Conservation (phyloP, 2,888 invertebrate genomes). For the Agriopis aurantiaria region DNA sequence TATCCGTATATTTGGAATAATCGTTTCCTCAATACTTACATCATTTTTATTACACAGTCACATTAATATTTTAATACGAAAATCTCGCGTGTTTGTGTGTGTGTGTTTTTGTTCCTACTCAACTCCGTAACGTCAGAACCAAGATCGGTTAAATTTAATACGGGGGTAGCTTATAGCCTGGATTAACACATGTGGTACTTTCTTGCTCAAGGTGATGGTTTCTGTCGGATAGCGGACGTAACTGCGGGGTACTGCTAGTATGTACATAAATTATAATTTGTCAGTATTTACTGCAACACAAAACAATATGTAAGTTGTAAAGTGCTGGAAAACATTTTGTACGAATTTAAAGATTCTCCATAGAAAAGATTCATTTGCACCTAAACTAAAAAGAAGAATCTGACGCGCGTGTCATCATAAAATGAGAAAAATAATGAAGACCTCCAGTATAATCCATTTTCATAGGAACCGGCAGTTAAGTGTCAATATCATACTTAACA, state of each 20-base stretch:
- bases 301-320: neutral
- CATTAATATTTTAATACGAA: no score
- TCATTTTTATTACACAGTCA: no score
- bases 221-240: no score
- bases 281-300: neutral
- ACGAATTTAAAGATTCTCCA: no score
- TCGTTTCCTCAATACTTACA: neutral
- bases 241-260: no score
- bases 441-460: conserved; percentile 68
- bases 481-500: conserved; percentile 63
- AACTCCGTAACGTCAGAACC: no score
- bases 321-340: neutral
- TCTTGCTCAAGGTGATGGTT: no score
- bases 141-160: no score
- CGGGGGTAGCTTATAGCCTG: no score
- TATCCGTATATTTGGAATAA: neutral
- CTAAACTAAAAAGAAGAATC: conserved; percentile 27
- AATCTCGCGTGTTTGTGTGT: no score
- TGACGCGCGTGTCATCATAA: conserved; percentile 60
- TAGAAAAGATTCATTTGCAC: neutral
- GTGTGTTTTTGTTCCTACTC: no score
- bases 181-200: no score
- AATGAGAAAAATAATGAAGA: conserved; percentile 67
- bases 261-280: neutral
- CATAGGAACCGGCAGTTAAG: conserved; percentile 48